Evolutionary conservation across 2,888 invertebrate genomes (phyloP), one percentile per base, ranked within the genome.

Genomic region (Dasysyrphus tricinctus): DNA sequence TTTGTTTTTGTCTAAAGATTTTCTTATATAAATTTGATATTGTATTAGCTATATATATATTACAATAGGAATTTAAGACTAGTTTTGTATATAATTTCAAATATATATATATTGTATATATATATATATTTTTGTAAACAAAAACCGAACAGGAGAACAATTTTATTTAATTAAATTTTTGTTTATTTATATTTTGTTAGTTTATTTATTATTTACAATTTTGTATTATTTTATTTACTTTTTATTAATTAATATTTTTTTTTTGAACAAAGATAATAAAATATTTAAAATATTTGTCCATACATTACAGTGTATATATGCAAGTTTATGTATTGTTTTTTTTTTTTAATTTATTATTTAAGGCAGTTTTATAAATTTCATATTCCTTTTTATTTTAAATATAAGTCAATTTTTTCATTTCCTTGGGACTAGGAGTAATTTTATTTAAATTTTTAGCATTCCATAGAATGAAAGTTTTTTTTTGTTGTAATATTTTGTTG

Each of bases 341-440:
- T 59, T 49, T 42, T 51, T 49, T 29, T 69, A n/a, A n/a, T n/a
- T n/a, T 37, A 54, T 77, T 57, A 72, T 80, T 80, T 84, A 84
- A 84, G 84, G 84, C 84, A 80, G 84, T 84, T 84, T 84, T 84
- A 72, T 80, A 84, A 80, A 80, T 84, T 84, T 84, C 70, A 80
- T 74, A 70, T 84, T 83, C 34, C 57, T 65, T 80, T 76, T 70
- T 59, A 24, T 79, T 74, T 78, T 51, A 57, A 73, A 14, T 84
- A 51, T 84, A 51, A 70, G 74, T 75, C 74, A 74, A 63, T 83
- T 84, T 76, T n/a, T 79, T 84, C 29, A 72, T 76, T 84, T 80
- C 75, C 80, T 76, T 76, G 80, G 72, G 84, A 80, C 37, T 72
- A 76, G 76, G 75, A 76, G 72, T 76, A 47, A 42, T 79, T 69